These are phyloP conservation scores for Hapalemur alaotrensis DNA, from an alignment of 2,797 vertebrate genomes.

Conservation along the genomic window DNA sequence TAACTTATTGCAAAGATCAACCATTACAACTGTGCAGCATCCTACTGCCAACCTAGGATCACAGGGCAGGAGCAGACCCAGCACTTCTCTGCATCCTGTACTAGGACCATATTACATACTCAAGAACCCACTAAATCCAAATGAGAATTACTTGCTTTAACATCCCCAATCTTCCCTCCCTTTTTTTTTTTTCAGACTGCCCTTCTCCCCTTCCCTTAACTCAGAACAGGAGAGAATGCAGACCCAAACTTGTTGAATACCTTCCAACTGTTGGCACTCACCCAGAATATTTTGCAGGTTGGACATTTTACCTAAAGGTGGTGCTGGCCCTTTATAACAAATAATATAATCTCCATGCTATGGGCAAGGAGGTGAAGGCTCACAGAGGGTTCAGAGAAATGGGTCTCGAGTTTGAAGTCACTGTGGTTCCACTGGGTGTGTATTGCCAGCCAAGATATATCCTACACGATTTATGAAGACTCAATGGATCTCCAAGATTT, in stretches of 20 bases:
- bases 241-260: background rate
- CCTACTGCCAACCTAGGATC: fast-evolving
- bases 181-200: background rate
- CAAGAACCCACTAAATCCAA: background rate
- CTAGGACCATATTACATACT: background rate
- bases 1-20: background rate
- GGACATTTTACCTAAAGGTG: no score
- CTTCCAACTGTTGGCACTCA: background rate
- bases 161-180: fast-evolving
- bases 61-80: no score
- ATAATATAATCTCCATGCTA: background rate
- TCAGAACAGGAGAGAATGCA: background rate
- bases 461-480: no score
- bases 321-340: fast-evolving
- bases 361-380: background rate
- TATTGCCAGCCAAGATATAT: fast-evolving
- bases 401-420: background rate
- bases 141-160: background rate
- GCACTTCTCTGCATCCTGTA: background rate
- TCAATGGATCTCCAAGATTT: no score
- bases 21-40: fast-evolving
- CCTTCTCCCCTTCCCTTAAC: background rate
- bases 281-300: background rate
- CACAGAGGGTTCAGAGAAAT: background rate
- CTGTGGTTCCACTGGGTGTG: background rate